These are phyloP conservation scores for Synergus japonicus DNA, from an alignment of 2,888 invertebrate species.

Conservation along the genomic window DNA sequence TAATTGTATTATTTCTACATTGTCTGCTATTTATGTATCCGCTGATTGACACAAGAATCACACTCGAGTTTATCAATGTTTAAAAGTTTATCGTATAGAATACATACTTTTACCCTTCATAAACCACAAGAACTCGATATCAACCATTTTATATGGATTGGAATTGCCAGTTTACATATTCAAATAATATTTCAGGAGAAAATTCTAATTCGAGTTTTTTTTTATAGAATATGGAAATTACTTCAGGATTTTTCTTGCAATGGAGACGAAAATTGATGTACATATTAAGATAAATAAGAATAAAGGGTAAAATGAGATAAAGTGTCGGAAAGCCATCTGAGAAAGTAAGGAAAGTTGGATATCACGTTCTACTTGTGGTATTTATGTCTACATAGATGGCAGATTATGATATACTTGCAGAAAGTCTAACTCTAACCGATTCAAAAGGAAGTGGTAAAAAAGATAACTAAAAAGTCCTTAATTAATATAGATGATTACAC, in stretches of 20 bases:
- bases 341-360: slow-evolving; percentile 36
- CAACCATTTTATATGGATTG: neutral
- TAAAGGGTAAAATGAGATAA: slow-evolving; percentile 32
- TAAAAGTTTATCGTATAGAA: slow-evolving; percentile 33
- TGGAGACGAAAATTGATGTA: neutral
- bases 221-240: neutral
- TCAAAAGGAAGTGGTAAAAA: neutral
- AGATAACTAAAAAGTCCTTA: too few species aligned
- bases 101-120: slow-evolving; percentile 15
- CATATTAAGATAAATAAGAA: neutral
- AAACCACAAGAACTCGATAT: slow-evolving; percentile 22
- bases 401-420: slow-evolving; percentile 18
- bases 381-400: slow-evolving; percentile 24
- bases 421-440: neutral
- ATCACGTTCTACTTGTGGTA: slow-evolving; percentile 36
- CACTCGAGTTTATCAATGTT: slow-evolving; percentile 36
- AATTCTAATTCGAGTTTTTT: neutral
- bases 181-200: too few species aligned
- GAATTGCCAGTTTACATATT: too few species aligned
- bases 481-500: too few species aligned
- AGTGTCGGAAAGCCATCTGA: slow-evolving; percentile 19
- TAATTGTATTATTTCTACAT: slow-evolving; percentile 12
- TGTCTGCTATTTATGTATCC: slow-evolving; percentile 37
- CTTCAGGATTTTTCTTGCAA: neutral
- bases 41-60: slow-evolving; percentile 27